Conservation (phyloP, 2,888 invertebrate genomes). For the Yponomeuta malinellus region DNA sequence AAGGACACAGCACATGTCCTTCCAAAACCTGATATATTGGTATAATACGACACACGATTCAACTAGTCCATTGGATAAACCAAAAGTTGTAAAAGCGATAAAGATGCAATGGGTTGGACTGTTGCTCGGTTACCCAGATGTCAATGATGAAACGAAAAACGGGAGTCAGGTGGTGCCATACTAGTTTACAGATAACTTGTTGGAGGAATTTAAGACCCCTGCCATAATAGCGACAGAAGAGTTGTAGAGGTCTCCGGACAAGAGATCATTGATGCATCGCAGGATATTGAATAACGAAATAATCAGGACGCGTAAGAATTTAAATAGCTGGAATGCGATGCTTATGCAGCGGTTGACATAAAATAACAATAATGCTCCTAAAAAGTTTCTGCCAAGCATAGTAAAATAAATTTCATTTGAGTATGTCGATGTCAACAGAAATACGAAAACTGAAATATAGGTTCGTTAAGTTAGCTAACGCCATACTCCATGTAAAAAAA, state of each 20-base stretch:
- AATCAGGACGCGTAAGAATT: neutral
- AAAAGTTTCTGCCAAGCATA: neutral
- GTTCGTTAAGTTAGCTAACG: neutral
- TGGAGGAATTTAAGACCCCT: neutral
- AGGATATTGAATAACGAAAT: slow-evolving; percentile 2
- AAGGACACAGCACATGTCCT: slow-evolving; percentile 51
- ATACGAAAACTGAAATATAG: too few relatives aligned
- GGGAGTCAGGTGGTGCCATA: neutral
- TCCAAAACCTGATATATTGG: slow-evolving; percentile 14
- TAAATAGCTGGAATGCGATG: neutral
- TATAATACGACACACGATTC: neutral
- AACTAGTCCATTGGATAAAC: neutral
- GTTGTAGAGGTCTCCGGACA: neutral
- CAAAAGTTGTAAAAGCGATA: neutral
- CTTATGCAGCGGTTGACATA: neutral
- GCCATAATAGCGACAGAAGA: neutral
- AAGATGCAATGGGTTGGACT: neutral
- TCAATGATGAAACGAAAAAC: neutral
- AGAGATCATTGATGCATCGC: neutral
- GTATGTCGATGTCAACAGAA: too few relatives aligned
- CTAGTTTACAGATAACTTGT: neutral
- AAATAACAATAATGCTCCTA: neutral
- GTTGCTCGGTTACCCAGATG: neutral
- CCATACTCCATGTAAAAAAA: neutral
- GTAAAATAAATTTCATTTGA: neutral